Evolutionary conservation across 1,140 invertebrate genomes (phyloP), one percentile per base, ranked within the genome.

Genomic region (Drosophila sproati): DNA sequence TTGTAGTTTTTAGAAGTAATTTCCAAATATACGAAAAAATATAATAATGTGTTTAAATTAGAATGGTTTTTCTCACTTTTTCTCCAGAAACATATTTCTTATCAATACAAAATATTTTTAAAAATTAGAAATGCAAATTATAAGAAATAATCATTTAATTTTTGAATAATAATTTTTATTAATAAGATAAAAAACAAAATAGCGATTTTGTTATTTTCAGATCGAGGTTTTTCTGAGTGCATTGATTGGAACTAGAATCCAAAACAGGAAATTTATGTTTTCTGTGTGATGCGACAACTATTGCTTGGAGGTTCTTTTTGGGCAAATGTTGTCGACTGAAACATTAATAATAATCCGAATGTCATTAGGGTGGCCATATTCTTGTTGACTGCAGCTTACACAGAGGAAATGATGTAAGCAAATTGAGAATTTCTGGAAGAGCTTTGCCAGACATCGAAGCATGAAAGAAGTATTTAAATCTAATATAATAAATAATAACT

Each of bases 191-290:
- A 20, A 20, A 20, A 20, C 20, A 20, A 20, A 20, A 20, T 20
- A 20, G 20, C 20, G 20, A 20, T 20, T 20, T 20, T 20, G 1
- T 20, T 20, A 28, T 28, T 34, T 34, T 37, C 3, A 48, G 20
- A 29, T 31, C 29, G 61, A 28, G n/a, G 10, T 67, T 37, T 37
- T 34, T 32, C 3, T 45, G 28, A 20, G 20, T 20, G 20, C 20
- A 20, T 32, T 28, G 31, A 48, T 71, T 31, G 37, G 29, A 0
- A 20, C 37, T 32, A 41, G 29, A 54, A 31, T 12, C 5, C 37
- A 39, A 47, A 64, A 41, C 64, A 68, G 64, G 71, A 73, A 73
- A 62, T 62, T 74, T 39, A 62, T 57, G 57, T 48, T 69, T 73
- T 61, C 12, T 32, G 28, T 39, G 31, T 45, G n/a, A 8, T 8